A percentile compares a stretch with the other conserved stretches of the same genome.
phyloP scores from a whole-genome alignment of 2,113 vertebrate species.

The Gymnobelideus leadbeateri region DNA sequence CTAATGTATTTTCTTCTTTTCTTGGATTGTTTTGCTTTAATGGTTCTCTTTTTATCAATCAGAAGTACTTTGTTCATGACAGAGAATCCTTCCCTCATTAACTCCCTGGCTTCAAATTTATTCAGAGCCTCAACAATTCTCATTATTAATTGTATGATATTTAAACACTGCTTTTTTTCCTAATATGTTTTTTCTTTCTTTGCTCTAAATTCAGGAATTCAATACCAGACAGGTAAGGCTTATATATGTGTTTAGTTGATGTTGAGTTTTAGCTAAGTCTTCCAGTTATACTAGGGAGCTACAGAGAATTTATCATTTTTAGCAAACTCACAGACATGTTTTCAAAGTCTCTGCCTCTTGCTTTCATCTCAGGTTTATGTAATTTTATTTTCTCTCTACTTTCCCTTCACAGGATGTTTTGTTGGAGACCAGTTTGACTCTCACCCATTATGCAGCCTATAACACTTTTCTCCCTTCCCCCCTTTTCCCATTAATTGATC shows the following conservation, averaged over 20 bases:
- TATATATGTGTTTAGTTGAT: background rate
- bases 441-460: background rate
- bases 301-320: background rate
- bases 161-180: background rate
- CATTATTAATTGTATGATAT: slow-evolving; percentile 24
- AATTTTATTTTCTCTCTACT: background rate
- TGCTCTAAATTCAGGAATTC: slow-evolving; percentile 26
- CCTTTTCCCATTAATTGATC: background rate
- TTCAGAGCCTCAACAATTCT: slow-evolving; percentile 49
- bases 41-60: slow-evolving; percentile 23
- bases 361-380: background rate
- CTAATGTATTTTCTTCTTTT: background rate
- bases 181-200: background rate
- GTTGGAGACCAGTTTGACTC: background rate
- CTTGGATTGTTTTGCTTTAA: slow-evolving; percentile 37
- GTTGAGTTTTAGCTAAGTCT: background rate
- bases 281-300: background rate
- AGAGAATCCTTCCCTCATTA: background rate
- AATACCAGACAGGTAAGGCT: background rate
- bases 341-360: background rate
- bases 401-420: background rate
- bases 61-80: slow-evolving; percentile 35
- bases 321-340: background rate
- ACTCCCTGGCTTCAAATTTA: slow-evolving; percentile 20
- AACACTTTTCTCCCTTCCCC: background rate